phyloP scores from a whole-genome alignment of 1,140 invertebrate genomes.

The Panulirus ornatus region DNA sequence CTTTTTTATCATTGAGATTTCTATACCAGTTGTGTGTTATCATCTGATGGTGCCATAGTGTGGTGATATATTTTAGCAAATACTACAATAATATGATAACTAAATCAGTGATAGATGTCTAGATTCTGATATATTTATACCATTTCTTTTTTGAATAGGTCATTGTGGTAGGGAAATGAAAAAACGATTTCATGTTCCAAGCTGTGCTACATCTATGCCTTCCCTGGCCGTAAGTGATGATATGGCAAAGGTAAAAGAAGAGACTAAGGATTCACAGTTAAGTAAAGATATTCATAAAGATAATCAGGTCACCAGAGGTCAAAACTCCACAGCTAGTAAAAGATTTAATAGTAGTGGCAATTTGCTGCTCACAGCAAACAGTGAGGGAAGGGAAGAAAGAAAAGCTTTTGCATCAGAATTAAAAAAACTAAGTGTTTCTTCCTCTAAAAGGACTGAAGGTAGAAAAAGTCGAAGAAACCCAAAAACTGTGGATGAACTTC shows the following conservation, averaged over 20 bases:
- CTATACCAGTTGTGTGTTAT: too few species aligned
- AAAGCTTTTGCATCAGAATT: neutral
- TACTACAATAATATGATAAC: too few species aligned
- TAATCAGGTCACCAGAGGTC: neutral
- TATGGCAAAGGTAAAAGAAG: neutral
- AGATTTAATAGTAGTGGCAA: neutral
- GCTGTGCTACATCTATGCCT: constrained; percentile 81
- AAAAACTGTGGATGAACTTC: constrained; percentile 53
- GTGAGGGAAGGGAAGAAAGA: neutral
- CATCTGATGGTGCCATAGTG: too few species aligned
- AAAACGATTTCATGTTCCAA: constrained; percentile 80
- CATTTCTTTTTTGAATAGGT: constrained; percentile 55
- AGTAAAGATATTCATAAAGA: neutral
- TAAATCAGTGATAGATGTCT: too few species aligned
- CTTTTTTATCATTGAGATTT: too few species aligned
- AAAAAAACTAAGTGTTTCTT: neutral
- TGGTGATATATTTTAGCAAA: too few species aligned
- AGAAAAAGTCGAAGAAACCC: constrained; percentile 28
- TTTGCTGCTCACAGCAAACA: neutral
- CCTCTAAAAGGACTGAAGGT: constrained; percentile 18
- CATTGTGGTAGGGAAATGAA: constrained; percentile 62
- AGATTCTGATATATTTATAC: too few species aligned
- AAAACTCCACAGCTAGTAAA: neutral
- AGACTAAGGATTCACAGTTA: neutral
- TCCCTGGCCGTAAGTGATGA: constrained; percentile 77